Conservation (phyloP, 2,113 vertebrate genomes). For the Scomber scombrus region DNA sequence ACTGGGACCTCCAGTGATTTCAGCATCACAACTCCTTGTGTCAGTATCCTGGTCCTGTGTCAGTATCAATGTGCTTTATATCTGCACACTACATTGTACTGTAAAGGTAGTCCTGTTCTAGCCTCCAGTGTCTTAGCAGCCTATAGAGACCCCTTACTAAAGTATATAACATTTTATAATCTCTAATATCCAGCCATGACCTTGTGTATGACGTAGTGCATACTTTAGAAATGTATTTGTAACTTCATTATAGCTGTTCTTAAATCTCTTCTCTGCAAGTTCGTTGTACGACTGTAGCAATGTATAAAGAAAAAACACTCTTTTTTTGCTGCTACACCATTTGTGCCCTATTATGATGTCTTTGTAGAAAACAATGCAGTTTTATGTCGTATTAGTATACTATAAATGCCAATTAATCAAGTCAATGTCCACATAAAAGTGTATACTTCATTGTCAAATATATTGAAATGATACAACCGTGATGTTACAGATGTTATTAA, state of each 20-base stretch:
- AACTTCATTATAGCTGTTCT: slow-evolving; percentile 62
- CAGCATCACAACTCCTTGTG: slow-evolving; percentile 40
- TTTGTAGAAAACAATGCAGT: slow-evolving; percentile 78
- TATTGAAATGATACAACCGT: slow-evolving; percentile 76
- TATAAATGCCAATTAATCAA: slow-evolving; percentile 70
- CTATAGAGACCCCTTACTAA: slow-evolving; percentile 61
- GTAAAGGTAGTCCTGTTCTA: slow-evolving; percentile 57
- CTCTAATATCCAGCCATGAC: slow-evolving; percentile 64
- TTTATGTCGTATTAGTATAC: slow-evolving; percentile 72
- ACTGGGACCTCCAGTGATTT: slow-evolving; percentile 14
- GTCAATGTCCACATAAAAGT: slow-evolving; percentile 75
- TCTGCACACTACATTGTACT: slow-evolving; percentile 56
- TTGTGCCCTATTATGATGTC: slow-evolving; percentile 85
- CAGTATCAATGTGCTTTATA: slow-evolving; percentile 66
- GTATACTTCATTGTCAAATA: slow-evolving; percentile 70
- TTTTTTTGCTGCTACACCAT: slow-evolving; percentile 88
- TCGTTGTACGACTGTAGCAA: slow-evolving; percentile 73
- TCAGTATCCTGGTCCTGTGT: slow-evolving; percentile 48
- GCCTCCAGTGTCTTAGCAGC: slow-evolving; percentile 68
- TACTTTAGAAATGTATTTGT: slow-evolving; percentile 72
- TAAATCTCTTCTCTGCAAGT: slow-evolving; percentile 68
- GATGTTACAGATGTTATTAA: slow-evolving; percentile 87
- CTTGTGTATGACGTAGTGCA: slow-evolving; percentile 71
- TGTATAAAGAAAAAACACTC: slow-evolving; percentile 77
- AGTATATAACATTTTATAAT: slow-evolving; percentile 68